phyloP scores from a whole-genome alignment of 1,140 invertebrate genomes.

The Whitmania pigra region DNA sequence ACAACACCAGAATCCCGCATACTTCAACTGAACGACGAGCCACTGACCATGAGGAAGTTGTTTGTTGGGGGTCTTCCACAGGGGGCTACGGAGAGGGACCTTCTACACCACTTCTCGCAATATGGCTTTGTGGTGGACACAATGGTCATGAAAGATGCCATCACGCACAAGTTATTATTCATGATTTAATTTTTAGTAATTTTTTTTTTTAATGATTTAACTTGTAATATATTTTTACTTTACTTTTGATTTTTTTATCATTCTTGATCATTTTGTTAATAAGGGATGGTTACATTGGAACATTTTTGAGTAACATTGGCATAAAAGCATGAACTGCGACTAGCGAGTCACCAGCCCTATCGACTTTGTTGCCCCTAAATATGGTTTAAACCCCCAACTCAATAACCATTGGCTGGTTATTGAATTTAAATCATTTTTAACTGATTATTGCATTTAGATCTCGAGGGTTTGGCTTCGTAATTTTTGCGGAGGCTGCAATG shows the following conservation, averaged over 20 bases:
- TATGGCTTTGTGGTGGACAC: constrained; percentile 95
- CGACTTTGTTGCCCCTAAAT: too few species aligned
- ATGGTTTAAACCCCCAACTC: too few species aligned
- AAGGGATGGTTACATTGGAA: too few species aligned
- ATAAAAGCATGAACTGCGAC: too few species aligned
- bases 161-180: constrained; percentile 4
- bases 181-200: neutral
- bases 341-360: too few species aligned
- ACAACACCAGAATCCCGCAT: neutral
- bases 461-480: constrained; percentile 26
- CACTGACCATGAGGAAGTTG: constrained; percentile 79
- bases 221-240: too few species aligned
- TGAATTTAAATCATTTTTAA: too few species aligned
- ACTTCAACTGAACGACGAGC: constrained; percentile 46
- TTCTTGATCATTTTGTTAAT: too few species aligned
- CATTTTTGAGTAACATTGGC: too few species aligned
- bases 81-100: constrained; percentile 77
- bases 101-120: constrained; percentile 85
- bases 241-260: too few species aligned
- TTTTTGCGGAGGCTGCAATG: constrained; percentile 10
- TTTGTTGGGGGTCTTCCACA: constrained; percentile 95
- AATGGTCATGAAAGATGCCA: constrained; percentile 90
- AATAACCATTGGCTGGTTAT: neutral
- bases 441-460: constrained; percentile 8
- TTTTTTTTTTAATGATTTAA: neutral